Conservation (phyloP, 2,888 invertebrate genomes). For the Lissonota sp. region DNA sequence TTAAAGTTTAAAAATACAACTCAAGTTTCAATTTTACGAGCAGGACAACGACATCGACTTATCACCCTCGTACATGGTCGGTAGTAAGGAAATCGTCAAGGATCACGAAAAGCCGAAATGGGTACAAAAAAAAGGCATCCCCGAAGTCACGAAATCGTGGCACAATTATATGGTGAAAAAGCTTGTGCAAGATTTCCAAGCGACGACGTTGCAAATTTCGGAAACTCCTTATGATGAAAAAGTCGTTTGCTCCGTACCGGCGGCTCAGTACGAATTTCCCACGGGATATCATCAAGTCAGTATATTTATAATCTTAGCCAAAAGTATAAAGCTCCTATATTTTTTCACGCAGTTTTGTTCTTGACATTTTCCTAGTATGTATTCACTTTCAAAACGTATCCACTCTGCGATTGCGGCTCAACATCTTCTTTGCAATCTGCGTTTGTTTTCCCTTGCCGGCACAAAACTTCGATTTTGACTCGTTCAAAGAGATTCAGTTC, state of each 20-base stretch:
- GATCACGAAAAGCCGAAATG: slow-evolving; percentile 96
- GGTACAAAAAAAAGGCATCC: slow-evolving; percentile 89
- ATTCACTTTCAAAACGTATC: not conserved
- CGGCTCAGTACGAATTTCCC: slow-evolving; percentile 98
- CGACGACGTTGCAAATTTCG: slow-evolving; percentile 91
- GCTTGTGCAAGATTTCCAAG: slow-evolving; percentile 90
- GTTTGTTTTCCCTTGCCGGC: too few species aligned
- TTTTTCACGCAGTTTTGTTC: not conserved
- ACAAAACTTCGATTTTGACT: too few species aligned
- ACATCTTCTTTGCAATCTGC: too few species aligned
- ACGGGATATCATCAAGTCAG: slow-evolving; percentile 95
- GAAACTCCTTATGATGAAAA: slow-evolving; percentile 97
- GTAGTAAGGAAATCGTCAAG: slow-evolving; percentile 94
- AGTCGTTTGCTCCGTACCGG: slow-evolving; percentile 93
- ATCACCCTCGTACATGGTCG: slow-evolving; percentile 90
- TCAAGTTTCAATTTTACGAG: not conserved
- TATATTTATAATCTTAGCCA: not conserved
- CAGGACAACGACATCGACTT: slow-evolving; percentile 89
- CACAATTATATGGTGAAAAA: slow-evolving; percentile 97
- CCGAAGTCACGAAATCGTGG: slow-evolving; percentile 95
- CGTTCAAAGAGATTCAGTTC: too few species aligned
- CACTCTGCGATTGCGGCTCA: too few species aligned
- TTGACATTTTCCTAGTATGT: not conserved
- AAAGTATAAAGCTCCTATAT: too few species aligned
- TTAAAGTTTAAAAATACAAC: not conserved